These are phyloP conservation scores for Cotesia glomerata DNA, from an alignment of 1,140 invertebrate genomes.

Conservation along the genomic window DNA sequence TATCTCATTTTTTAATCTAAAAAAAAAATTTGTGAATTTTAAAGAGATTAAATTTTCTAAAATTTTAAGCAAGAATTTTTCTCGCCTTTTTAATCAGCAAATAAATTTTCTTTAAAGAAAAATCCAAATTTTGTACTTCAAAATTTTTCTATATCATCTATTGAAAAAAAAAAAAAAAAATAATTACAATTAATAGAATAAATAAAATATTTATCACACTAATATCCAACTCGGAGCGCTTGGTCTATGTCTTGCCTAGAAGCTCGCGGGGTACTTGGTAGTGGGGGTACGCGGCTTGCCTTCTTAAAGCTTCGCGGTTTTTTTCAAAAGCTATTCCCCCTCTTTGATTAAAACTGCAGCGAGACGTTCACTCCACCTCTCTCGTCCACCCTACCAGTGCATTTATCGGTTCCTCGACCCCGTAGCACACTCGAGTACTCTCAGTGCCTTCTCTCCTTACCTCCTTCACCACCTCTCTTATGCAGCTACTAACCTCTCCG, in stretches of 20 bases:
- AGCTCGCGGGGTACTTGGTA: constrained; percentile 24
- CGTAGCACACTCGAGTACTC: constrained; percentile 7
- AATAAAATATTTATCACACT: background rate
- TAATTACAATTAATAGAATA: background rate
- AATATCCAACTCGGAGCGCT: background rate
- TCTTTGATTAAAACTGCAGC: constrained; percentile 16
- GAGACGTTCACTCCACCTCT: constrained; percentile 13
- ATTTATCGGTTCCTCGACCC: constrained; percentile 35
- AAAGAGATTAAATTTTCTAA: too few relatives aligned
- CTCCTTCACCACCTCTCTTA: background rate
- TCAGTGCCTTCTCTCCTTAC: background rate
- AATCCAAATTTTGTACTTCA: too few relatives aligned
- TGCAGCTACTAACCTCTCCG: background rate
- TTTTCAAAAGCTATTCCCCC: constrained; percentile 59
- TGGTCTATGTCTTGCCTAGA: constrained; percentile 26
- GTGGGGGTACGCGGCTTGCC: constrained; percentile 55
- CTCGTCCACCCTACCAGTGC: constrained; percentile 10
- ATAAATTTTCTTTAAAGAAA: too few relatives aligned
- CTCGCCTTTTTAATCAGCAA: too few relatives aligned
- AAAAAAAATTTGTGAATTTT: too few relatives aligned
- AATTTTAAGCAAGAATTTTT: too few relatives aligned
- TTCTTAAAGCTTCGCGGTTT: constrained; percentile 63
- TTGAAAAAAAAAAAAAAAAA: too few relatives aligned
- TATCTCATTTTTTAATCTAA: too few relatives aligned
- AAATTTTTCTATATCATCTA: too few relatives aligned